Evolutionary conservation across 2,888 invertebrate genomes (phyloP), one percentile per base, ranked within the genome.

Genomic region (Mythimna pallens): DNA sequence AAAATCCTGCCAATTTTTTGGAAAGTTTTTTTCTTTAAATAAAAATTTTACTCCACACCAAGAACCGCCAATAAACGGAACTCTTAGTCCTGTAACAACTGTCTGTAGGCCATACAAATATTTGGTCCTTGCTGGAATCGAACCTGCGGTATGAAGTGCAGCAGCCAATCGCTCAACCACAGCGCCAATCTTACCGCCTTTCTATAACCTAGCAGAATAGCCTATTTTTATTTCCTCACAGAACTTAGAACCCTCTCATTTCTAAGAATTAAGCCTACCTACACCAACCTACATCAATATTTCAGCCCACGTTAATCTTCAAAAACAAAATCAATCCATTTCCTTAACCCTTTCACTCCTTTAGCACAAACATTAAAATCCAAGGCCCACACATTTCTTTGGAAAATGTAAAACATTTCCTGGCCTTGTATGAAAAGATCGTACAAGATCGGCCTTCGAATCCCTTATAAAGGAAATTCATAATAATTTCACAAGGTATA

Each of bases 401-500:
- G 65, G 69, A 82, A 87, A 86, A 86, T 80, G 84, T 69, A 85
- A 88, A 89, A 88, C 86, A 89, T 91, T 85, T 79, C 68, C 81
- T 84, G 85, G 85, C 86, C 86, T 89, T 88, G 79, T 89, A 87
- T 90, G 87, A 91, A 90, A 91, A 83, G 87, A 88, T 87, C 85
- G 87, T 90, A 62, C 57, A 80, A 82, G 81, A 78, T 71, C 65
- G 87, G 52, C 34, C 62, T 91, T 89, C 43, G 5, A 43, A 43
- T 43, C 88, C 85, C 82, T 87, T 84, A 82, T 87, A 91, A 89
- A 92, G 93, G 93, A 93, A 94, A 94, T 94, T 94, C 94, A 94
- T 95, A 95, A 95, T 94, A 94, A 95, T 95, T 95, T 94, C 93
- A 92, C 89, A 88, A 92, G 89, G 89, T 91, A 87, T 64, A 63